Evolutionary conservation across 2,797 vertebrate species (phyloP), one percentile per base, ranked within the genome.

Genomic region (Notoglanidium macrostoma): DNA sequence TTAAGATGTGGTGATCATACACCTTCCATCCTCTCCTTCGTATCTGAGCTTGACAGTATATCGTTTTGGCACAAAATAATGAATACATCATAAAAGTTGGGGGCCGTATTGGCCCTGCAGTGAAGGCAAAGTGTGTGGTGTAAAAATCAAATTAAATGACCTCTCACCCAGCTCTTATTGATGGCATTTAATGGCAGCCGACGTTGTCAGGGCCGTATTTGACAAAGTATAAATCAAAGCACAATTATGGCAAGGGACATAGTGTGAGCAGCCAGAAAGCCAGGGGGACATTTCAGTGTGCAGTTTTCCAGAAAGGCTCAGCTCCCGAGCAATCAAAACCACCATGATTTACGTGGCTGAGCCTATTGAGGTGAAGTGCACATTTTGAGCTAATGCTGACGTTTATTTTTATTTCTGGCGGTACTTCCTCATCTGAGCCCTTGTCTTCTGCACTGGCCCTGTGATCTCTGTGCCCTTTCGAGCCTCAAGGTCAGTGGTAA

Each of bases 61-160:
- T 93, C 67, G 91, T 93, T 94, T 94, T 91, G 91, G 82, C 94
- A 94, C 93, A 91, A 95, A 96, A 95, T 96, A 95, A 95, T 95
- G 94, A 95, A 95, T 94, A 94, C 92, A 92, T 92, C 92, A 95
- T 95, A 96, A 96, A 95, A 95, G 92, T 86, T 90, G 85, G 88
- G 92, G 84, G 79, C 90, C 93, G 94, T 93, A 94, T 95, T 94
- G 90, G 92, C 87, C 51, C 86, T 89, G 92, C 94, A 92, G 94
- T 95, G 95, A 95, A 95, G 96, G 93, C 94, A 94, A 93, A 96
- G 95, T 93, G 94, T 90, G 92, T 90, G 93, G 93, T 87, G 92
- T 94, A 95, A 95, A 96, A 94, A 95, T 95, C 94, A 96, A 95
- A 96, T 96, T 95, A 96, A 96, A 96, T 94, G 94, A 95, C 95